Evolutionary conservation across 2,797 vertebrate species (phyloP).

Genomic region (Lagorchestes hirsutus): DNA sequence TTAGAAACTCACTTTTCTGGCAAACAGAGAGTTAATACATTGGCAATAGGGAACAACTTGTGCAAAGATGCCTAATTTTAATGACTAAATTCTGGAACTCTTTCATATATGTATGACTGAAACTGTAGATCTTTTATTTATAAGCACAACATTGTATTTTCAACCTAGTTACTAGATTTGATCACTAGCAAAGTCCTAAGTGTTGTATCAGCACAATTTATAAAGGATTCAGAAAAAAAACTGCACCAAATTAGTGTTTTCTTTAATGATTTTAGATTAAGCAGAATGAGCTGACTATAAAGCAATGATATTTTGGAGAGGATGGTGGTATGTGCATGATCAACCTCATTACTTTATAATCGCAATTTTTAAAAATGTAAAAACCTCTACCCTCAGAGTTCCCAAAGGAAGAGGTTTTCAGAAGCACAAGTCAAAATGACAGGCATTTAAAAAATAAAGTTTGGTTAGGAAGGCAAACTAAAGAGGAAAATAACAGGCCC

Average conservation of each 20-base stretch:
- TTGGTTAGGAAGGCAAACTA: not conserved
- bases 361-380: not conserved
- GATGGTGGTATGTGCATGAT: not conserved
- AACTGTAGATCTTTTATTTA: not conserved
- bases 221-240: not conserved
- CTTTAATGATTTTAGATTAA: not conserved
- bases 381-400: not conserved
- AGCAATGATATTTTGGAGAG: not conserved
- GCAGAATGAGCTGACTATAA: not conserved
- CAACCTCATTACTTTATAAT: not conserved
- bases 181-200: not conserved
- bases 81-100: not conserved
- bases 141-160: not conserved
- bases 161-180: not conserved
- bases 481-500: not conserved
- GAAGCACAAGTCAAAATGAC: not conserved
- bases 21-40: not conserved
- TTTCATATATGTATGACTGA: not conserved
- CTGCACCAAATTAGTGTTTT: not conserved
- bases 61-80: not conserved
- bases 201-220: not conserved
- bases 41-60: not conserved
- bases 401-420: not conserved
- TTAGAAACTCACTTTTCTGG: not conserved
- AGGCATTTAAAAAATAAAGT: not conserved